Base-by-base conservation (phyloP, 2,113 vertebrate genomes). In the Origma solitaria region DNA sequence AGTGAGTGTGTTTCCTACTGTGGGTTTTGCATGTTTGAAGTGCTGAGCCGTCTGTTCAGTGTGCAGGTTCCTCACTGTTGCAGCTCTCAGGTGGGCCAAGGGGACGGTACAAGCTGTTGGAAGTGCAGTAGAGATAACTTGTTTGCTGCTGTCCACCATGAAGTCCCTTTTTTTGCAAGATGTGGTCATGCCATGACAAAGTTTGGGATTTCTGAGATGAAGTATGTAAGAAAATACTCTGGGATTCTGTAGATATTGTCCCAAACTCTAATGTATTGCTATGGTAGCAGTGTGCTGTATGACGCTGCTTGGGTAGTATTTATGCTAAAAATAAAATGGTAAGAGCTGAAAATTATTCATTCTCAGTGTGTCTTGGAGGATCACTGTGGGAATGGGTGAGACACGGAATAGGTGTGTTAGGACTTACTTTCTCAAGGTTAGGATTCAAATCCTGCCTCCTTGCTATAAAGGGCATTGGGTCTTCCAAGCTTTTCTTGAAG, bases 251-350 rank as follows among this genome's bases (percentile, higher is more conserved):
- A 81, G 90, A 65, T 86, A 82, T 61, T 92, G 93, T 95, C 93
- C 89, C 91, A 89, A 94, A 87, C 57, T 64, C 33, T 66, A 78
- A 82, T 82, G 72, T 69, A 95, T 96, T 94, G 91, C 93, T 93
- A 86, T 96, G 92, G 88, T 79, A 88, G 94, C 92, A 84, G 40
- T 40, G 35, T 95, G 86, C 92, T 82, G 17, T 35, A 13, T 45
- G 84, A 95, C 56, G 42, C 90, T 90, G 84, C 45, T 82, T 58
- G 44, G 84, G 64, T 87, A 85, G 70, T 78, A 89, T 71, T 94
- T 93, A 86, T 9, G 61, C 95, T 92, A 90, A 97, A 96, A 96
- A 96, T 96, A 96, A 93, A 92, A 91, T 18, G 4, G 8, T 87
- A 85, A 91, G 54, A 92, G 50, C 61, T 89, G 89, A 94, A 92